Evolutionary conservation across 2,888 invertebrate genomes (phyloP), one percentile per base, ranked within the genome.

Genomic region (Diachrysia chrysitis): DNA sequence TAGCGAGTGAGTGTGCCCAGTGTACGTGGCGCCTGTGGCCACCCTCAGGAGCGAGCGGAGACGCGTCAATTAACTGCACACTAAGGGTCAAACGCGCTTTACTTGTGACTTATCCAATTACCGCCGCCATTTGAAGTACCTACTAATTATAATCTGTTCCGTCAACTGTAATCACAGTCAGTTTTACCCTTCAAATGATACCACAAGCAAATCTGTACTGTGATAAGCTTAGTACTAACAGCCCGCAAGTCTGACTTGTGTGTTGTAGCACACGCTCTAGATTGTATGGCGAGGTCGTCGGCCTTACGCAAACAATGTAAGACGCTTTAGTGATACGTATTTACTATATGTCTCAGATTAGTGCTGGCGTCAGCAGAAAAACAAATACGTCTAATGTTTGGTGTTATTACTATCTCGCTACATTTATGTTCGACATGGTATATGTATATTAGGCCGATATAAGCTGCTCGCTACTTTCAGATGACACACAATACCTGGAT

Each of bases 61-160:
- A 1, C 29, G 9, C 29, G 29, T 76, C 76, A 76, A 70, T 76
- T 76, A 78, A 61, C 65, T 48, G 42, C 37, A 67, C 65, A 72
- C 67, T 64, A 69, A 65, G 62, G 73, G 68, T 70, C 73, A 67
- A 69, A 69, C 63, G 48, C n/a, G 54, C 37, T 59, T 58, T 46
- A 69, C 61, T 74, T 59, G 37, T 48, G 51, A 62, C 53, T 35
- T 57, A 61, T 67, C 56, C 32, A 63, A 72, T 74, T 65, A 65
- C 58, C 32, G 7, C 17, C 25, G 29, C 46, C 51, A 23, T 56
- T 46, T 32, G 21, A 29, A 42, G 9, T 37, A 54, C n/a, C n/a
- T n/a, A n/a, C 0, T 63, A 54, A 65, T 55, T 51, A 58, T 17
- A 46, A 57, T 69, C 23, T 61, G 37, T 48, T 62, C 12, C 53